Evolutionary conservation across 2,888 invertebrate genomes (phyloP).

Genomic region (Microchrysa polita): DNA sequence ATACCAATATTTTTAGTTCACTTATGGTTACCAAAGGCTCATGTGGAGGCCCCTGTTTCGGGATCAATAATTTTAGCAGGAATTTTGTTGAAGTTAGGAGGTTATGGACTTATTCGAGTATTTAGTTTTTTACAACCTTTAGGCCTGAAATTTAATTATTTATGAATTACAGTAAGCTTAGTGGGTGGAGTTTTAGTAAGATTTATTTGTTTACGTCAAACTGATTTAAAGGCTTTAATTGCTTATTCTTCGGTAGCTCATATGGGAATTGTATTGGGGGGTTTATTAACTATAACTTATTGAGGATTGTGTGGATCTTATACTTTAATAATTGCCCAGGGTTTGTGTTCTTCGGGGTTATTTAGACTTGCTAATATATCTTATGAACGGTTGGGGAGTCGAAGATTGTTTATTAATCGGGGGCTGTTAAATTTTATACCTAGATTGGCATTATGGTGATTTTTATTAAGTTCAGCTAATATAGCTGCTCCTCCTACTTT

Average conservation of each 20-base stretch:
- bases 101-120: conserved; percentile 73
- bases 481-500: conserved; percentile 73
- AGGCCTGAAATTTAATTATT: conserved; percentile 66
- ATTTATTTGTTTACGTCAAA: conserved; percentile 71
- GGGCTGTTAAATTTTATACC: conserved; percentile 71
- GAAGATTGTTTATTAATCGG: conserved; percentile 72
- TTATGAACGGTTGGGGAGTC: conserved; percentile 71
- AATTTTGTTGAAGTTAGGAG: conserved; percentile 76
- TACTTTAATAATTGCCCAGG: conserved; percentile 73
- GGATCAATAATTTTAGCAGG: conserved; percentile 81
- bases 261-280: conserved; percentile 70
- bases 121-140: conserved; percentile 65
- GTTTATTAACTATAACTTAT: conserved; percentile 68
- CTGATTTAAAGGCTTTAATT: conserved; percentile 75
- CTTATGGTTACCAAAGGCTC: conserved; percentile 78
- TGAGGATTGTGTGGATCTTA: conserved; percentile 67
- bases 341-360: conserved; percentile 72
- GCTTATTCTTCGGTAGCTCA: conserved; percentile 78
- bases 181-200: conserved; percentile 70
- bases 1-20: conserved; percentile 77
- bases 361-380: conserved; percentile 74
- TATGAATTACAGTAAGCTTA: conserved; percentile 68
- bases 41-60: conserved; percentile 78
- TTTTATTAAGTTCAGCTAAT: conserved; percentile 72
- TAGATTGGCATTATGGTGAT: conserved; percentile 71